phyloP scores from a whole-genome alignment of 2,888 invertebrate species.

The Polylopha cassiicola region DNA sequence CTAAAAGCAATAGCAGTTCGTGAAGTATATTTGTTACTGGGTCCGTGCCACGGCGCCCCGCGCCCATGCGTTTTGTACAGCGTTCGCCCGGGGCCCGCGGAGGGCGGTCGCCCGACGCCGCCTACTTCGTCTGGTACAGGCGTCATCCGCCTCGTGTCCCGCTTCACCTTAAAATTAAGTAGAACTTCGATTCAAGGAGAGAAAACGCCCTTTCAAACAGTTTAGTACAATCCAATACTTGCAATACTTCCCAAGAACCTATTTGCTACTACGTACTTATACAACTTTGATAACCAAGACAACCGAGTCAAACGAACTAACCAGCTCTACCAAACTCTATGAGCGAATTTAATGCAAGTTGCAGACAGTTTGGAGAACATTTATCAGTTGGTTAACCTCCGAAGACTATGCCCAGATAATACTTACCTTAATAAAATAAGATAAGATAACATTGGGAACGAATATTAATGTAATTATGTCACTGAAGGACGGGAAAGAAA shows the following conservation, averaged over 20 bases:
- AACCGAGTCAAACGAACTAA: too few relatives aligned
- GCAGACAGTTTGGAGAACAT: too few relatives aligned
- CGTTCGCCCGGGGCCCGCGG: constrained; percentile 68
- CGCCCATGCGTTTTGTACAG: constrained; percentile 66
- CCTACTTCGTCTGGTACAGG: constrained; percentile 76
- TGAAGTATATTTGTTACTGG: constrained; percentile 71
- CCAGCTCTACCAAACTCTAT: too few relatives aligned
- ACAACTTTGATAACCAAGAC: neutral
- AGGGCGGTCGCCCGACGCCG: constrained; percentile 74
- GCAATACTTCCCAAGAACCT: neutral
- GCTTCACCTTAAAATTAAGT: constrained; percentile 59
- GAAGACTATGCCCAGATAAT: too few relatives aligned
- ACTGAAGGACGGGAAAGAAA: too few relatives aligned
- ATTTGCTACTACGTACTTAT: neutral
- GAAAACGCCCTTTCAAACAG: constrained; percentile 57
- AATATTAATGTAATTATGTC: too few relatives aligned
- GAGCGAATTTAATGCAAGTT: too few relatives aligned
- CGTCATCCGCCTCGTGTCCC: constrained; percentile 72
- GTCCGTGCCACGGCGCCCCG: constrained; percentile 68
- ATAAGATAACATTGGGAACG: too few relatives aligned
- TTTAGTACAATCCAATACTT: constrained; percentile 24
- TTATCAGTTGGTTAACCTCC: too few relatives aligned
- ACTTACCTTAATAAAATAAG: too few relatives aligned
- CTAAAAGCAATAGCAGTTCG: constrained; percentile 63
- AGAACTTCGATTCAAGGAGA: constrained; percentile 45